Conservation (phyloP, 2,113 vertebrate species). For the Ceyx melanurus region DNA sequence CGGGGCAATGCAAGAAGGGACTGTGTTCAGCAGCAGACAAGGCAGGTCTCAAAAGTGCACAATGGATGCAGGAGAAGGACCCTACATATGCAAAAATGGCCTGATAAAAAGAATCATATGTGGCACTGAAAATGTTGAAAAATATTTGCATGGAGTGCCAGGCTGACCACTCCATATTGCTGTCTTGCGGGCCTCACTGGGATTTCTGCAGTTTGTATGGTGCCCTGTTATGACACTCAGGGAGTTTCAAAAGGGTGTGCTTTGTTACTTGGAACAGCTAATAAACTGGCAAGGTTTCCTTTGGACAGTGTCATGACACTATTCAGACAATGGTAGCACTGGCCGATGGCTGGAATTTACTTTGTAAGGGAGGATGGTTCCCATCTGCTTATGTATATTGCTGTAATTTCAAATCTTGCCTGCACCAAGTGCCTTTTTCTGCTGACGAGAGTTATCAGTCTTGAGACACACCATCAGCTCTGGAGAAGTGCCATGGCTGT, state of each 20-base stretch:
- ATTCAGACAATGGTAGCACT: neutral
- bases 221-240: neutral
- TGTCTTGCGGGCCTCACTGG: accelerated
- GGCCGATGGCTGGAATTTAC: neutral
- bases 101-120: neutral
- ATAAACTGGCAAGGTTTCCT: neutral
- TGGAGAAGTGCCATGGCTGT: accelerated
- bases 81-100: neutral
- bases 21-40: neutral
- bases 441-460: neutral
- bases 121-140: neutral
- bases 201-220: neutral
- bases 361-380: neutral
- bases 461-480: neutral
- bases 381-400: neutral
- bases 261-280: neutral
- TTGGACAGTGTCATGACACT: neutral
- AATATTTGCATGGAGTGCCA: neutral
- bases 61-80: neutral
- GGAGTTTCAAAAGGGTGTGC: neutral
- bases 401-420: neutral
- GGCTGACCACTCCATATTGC: neutral
- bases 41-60: accelerated
- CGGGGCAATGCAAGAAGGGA: neutral
- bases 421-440: neutral